Percentiles rank a stretch among this genome's conserved stretches.
Conservation (phyloP, 2,888 invertebrate species). For the Polymixis lichenea region DNA sequence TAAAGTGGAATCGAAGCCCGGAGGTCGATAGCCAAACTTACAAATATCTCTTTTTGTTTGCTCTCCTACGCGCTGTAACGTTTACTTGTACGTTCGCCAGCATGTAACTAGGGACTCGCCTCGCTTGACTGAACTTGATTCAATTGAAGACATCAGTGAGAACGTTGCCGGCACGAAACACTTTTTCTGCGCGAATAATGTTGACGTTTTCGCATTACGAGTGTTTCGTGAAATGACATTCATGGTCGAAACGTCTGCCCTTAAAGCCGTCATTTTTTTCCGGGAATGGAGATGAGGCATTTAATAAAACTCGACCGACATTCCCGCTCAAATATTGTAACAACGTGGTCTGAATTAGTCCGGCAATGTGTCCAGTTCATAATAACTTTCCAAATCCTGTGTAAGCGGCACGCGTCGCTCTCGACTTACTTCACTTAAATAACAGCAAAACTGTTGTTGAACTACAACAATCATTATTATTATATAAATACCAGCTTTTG, state of each 20-base stretch:
- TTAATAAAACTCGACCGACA: conserved; percentile 65
- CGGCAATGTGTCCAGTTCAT: conserved; percentile 65
- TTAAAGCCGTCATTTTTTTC: conserved; percentile 46
- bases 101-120: conserved; percentile 45
- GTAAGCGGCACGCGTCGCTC: conserved; percentile 37
- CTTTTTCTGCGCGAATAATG: conserved; percentile 45
- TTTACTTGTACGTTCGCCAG: conserved; percentile 59
- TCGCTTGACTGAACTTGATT: conserved; percentile 62
- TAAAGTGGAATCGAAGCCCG: conserved; percentile 58
- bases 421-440: conserved; percentile 38
- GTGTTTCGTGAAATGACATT: conserved; percentile 31
- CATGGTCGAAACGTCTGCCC: conserved; percentile 27
- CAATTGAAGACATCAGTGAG: conserved; percentile 60
- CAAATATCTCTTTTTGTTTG: conserved; percentile 59
- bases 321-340: conserved; percentile 73
- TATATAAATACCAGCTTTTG: no score
- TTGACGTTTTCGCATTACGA: conserved; percentile 39
- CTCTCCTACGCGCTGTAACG: conserved; percentile 38
- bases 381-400: conserved; percentile 64
- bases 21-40: conserved; percentile 49
- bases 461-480: no score
- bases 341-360: conserved; percentile 68
- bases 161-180: conserved; percentile 38
- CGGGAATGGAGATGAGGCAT: conserved; percentile 40
- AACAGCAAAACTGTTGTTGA: conserved; percentile 36